phyloP scores from a whole-genome alignment of 1,140 invertebrate species.

The Eubasilissa regina region DNA sequence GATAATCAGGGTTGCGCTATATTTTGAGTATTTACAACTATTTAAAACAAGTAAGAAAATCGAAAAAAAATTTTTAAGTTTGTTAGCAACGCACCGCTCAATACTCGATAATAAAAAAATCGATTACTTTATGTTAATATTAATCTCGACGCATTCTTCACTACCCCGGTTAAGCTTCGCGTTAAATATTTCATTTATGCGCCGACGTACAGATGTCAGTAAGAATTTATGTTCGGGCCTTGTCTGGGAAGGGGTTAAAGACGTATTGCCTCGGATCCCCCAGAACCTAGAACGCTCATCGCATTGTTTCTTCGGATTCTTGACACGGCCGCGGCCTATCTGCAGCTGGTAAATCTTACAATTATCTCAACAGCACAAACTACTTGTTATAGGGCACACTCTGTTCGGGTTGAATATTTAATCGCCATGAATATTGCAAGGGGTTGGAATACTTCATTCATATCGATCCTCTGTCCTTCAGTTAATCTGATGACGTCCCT shows the following conservation, averaged over 20 bases:
- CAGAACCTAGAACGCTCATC: neutral
- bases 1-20: too few species aligned
- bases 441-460: neutral
- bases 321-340: constrained; percentile 38
- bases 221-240: constrained; percentile 57
- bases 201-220: constrained; percentile 59
- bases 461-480: neutral
- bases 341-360: neutral
- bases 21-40: too few species aligned
- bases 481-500: neutral
- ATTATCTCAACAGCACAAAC: neutral
- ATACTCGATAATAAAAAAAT: too few species aligned
- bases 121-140: neutral
- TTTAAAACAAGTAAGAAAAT: too few species aligned
- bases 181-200: constrained; percentile 61
- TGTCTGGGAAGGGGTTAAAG: constrained; percentile 39
- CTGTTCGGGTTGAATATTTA: neutral
- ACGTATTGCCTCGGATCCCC: constrained; percentile 39
- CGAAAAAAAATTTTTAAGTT: too few species aligned
- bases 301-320: constrained; percentile 29
- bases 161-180: constrained; percentile 50
- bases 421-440: constrained; percentile 30
- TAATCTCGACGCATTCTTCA: constrained; percentile 48
- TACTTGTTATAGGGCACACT: constrained; percentile 23
- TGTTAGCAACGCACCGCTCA: too few species aligned